phyloP scores from a whole-genome alignment of 2,888 invertebrate species.

The Alentia gelatinosa region DNA sequence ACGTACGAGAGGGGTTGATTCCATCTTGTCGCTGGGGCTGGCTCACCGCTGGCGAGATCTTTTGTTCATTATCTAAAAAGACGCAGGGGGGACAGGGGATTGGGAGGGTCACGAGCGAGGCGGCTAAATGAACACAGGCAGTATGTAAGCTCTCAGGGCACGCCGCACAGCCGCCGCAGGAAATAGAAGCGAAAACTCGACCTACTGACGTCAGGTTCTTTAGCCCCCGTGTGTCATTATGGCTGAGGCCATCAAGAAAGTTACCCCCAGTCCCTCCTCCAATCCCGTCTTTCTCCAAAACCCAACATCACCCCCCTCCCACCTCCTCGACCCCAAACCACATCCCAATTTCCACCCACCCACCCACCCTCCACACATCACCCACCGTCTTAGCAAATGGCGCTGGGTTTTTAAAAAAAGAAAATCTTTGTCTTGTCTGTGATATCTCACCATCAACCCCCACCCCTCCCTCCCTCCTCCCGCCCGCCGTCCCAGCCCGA shows the following conservation, averaged over 20 bases:
- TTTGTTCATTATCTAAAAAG: constrained; percentile 40
- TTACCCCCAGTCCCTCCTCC: not conserved
- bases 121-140: constrained; percentile 11
- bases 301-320: not conserved
- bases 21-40: not conserved
- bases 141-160: not conserved
- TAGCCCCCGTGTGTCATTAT: not conserved
- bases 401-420: constrained; percentile 24
- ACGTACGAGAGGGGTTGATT: constrained; percentile 23
- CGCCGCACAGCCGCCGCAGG: not conserved
- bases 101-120: not conserved
- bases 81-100: not conserved
- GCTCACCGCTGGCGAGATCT: not conserved
- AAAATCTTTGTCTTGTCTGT: constrained; percentile 27
- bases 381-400: not conserved
- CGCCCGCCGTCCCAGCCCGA: not conserved
- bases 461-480: not conserved
- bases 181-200: not conserved
- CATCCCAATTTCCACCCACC: not conserved
- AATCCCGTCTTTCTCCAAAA: not conserved
- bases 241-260: not conserved
- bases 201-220: not conserved
- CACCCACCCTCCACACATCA: not conserved
- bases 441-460: constrained; percentile 1
- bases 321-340: not conserved